Percentiles rank a stretch among this genome's conserved stretches.
Conservation (phyloP, 1,140 invertebrate genomes). For the Sycophila sp. region DNA sequence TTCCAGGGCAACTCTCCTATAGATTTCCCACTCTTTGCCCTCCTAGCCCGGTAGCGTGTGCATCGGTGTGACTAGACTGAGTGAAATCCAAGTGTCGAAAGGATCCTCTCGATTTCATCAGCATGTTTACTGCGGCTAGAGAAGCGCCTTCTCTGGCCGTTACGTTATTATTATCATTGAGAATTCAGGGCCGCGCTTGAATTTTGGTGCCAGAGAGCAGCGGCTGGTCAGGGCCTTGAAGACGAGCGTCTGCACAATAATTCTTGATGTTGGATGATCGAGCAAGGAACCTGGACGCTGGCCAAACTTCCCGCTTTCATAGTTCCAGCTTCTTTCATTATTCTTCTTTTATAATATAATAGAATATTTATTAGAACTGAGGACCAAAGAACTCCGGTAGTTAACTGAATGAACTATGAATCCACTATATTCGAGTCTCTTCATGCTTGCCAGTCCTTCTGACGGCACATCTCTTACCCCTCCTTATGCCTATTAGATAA, state of each 20-base stretch:
- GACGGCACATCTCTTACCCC: no score
- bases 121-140: background rate
- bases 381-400: no score
- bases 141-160: background rate
- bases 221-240: constrained; percentile 1
- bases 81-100: background rate
- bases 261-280: constrained; percentile 22
- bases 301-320: constrained; percentile 16
- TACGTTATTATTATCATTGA: constrained; percentile 16
- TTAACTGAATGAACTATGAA: no score
- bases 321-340: no score
- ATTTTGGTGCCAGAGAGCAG: constrained; percentile 33
- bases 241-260: constrained; percentile 18
- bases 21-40: background rate
- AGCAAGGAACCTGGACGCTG: constrained; percentile 25
- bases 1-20: background rate
- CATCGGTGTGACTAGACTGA: no score
- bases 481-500: no score
- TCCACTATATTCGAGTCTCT: no score
- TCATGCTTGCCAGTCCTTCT: no score
- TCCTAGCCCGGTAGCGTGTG: no score
- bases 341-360: no score
- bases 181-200: constrained; percentile 10
- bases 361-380: no score
- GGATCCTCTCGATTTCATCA: constrained; percentile 32